Percentiles rank a stretch among this genome's conserved stretches.
These are phyloP conservation scores for Listronotus oregonensis DNA, from an alignment of 1,140 invertebrate genomes.

Conservation along the genomic window DNA sequence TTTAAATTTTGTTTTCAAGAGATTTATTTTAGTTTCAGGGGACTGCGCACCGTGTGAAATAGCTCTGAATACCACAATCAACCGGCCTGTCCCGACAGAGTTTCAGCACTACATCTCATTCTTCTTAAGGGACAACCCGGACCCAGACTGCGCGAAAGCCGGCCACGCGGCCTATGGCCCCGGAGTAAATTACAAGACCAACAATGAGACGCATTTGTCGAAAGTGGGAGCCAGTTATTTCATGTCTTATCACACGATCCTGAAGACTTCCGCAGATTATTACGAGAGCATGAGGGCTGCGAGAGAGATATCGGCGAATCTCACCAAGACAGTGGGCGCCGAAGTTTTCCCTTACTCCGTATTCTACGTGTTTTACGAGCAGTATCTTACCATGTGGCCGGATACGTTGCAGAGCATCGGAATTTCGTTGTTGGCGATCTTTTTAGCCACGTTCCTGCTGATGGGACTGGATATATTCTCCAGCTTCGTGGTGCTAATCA, in stretches of 20 bases:
- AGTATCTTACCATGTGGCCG: constrained; percentile 95
- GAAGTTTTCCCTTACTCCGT: constrained; percentile 97
- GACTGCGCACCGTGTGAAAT: constrained; percentile 61
- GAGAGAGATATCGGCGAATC: constrained; percentile 64
- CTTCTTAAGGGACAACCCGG: constrained; percentile 92
- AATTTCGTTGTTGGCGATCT: constrained; percentile 89
- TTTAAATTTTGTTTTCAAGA: no score
- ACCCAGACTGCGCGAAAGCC: constrained; percentile 79
- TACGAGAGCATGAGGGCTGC: constrained; percentile 86
- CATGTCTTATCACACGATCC: constrained; percentile 94
- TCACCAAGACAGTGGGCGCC: constrained; percentile 57
- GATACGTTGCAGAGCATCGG: constrained; percentile 87
- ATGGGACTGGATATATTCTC: constrained; percentile 93
- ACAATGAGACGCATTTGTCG: constrained; percentile 54
- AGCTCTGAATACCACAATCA: constrained; percentile 53
- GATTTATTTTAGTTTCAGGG: constrained; percentile 36
- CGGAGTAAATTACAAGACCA: constrained; percentile 67
- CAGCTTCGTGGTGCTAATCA: constrained; percentile 86
- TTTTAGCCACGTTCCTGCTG: constrained; percentile 90
- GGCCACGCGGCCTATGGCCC: constrained; percentile 82
- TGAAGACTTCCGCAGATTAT: constrained; percentile 91
- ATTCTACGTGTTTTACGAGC: constrained; percentile 99
- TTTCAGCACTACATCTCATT: constrained; percentile 85
- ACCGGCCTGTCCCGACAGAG: constrained; percentile 65
- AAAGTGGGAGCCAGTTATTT: constrained; percentile 80